Evolutionary conservation across 37 sponge, comb jelly and placozoan species (phyloP), one percentile per base, ranked within the genome.

Genomic region (Amphimedon queenslandica): DNA sequence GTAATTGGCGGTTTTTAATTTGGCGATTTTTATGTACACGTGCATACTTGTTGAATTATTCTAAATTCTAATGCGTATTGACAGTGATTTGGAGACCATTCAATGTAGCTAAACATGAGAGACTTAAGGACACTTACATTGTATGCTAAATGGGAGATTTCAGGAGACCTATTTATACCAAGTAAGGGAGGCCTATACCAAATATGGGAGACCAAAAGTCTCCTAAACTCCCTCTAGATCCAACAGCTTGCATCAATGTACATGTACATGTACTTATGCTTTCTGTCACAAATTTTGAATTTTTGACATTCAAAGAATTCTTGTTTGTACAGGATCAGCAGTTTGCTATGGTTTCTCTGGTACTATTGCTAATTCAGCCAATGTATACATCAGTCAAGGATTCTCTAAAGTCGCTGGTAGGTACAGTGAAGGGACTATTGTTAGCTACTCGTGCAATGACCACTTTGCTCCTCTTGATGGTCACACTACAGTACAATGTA

Each of bases 281-380:
- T 6, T 43, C 38, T 40, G 23, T 38, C 37, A 16, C 21, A 6
- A 10, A 5, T 23, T 39, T 42, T 28, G 55, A 24, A 16, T 40
- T 4, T 39, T 33, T 29, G 5, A 6, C 37, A 35, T 37, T 33
- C 28, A 18, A 27, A 18, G 6, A 8, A 20, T 61, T 51, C 43
- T 16, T 64, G 43, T 41, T 31, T 28, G 16, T 36, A 2, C 40
- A 79, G 79, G 58, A 18, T 4, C 2, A 25, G 63, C 71, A 5
- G 64, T 79, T 30, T 79, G 82, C 57, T 68, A 64, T 25, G 64
- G 32, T 1, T 40, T 76, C 25, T 41, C 25, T 2, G 2, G 2
- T 4, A 30, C 63, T 38, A 64, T 64, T 0, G 2, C 55, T 34
- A 56, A 64, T 57, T 23, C 29, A 1, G 10, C 55, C 56, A 32